phyloP scores from a whole-genome alignment of 2,797 vertebrate species.

The Varecia variegata region DNA sequence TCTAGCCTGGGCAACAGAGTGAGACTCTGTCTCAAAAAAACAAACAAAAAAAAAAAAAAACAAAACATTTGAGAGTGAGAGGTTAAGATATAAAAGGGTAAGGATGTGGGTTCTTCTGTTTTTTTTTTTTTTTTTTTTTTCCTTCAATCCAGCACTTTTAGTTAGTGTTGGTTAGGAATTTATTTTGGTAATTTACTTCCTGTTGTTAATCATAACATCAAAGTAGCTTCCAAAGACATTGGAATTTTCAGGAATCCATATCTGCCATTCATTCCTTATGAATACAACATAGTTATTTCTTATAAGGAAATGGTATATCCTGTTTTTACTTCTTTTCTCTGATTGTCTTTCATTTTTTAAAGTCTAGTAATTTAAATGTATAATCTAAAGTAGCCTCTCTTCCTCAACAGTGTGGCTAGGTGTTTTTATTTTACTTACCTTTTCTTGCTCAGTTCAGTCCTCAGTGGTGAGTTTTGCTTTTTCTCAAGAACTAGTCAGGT shows the following conservation, averaged over 20 bases:
- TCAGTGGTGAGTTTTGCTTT: neutral
- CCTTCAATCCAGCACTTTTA: neutral
- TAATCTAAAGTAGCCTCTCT: neutral
- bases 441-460: neutral
- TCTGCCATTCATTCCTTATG: neutral
- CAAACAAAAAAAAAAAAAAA: too few relatives aligned
- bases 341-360: neutral
- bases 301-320: neutral
- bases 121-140: neutral
- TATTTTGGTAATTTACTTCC: neutral
- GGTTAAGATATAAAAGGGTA: neutral
- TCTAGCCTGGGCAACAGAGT: too few relatives aligned
- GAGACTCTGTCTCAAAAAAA: too few relatives aligned
- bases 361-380: neutral
- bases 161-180: neutral
- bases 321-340: neutral
- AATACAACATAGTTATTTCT: neutral
- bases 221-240: neutral
- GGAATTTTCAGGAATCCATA: neutral
- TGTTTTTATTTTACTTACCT: neutral
- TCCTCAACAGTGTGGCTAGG: neutral
- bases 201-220: neutral
- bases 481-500: neutral
- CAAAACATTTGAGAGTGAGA: neutral
- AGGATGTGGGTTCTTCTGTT: neutral